phyloP scores from a whole-genome alignment of 2,797 vertebrate species.

The Ceryle rudis region DNA sequence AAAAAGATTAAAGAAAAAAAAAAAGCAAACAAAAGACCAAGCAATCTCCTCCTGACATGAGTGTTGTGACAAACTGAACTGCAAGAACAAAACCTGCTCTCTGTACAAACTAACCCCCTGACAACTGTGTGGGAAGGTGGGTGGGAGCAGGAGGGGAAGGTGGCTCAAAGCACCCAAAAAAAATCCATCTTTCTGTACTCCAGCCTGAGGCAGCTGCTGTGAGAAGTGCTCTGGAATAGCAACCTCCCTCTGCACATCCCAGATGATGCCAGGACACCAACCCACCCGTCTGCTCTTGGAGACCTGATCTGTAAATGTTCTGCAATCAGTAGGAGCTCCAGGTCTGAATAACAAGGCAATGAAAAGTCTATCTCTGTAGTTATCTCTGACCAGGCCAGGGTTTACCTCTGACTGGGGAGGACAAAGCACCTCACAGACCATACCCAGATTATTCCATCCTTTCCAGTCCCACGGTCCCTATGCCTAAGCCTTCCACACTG shows the following conservation, averaged over 20 bases:
- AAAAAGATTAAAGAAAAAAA: no score
- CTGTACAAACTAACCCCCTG: background rate
- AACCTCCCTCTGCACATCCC: background rate
- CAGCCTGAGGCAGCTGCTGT: background rate
- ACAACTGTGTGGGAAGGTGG: conserved; percentile 3
- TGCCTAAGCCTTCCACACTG: accelerated
- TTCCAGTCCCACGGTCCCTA: background rate
- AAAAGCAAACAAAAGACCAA: no score
- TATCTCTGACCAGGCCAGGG: background rate
- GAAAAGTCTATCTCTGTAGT: background rate
- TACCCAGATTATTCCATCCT: background rate
- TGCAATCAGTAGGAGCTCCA: background rate
- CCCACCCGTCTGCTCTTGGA: background rate
- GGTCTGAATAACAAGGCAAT: background rate
- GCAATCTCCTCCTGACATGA: background rate
- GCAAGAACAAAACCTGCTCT: background rate
- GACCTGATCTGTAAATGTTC: background rate
- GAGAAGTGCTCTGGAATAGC: background rate
- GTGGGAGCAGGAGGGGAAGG: background rate
- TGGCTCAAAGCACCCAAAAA: background rate
- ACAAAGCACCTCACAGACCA: background rate
- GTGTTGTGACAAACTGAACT: background rate
- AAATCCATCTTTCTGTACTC: background rate
- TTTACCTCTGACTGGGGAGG: background rate
- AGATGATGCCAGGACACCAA: background rate